phyloP scores from a whole-genome alignment of 2,888 invertebrate genomes.

The Danaus chrysippus region DNA sequence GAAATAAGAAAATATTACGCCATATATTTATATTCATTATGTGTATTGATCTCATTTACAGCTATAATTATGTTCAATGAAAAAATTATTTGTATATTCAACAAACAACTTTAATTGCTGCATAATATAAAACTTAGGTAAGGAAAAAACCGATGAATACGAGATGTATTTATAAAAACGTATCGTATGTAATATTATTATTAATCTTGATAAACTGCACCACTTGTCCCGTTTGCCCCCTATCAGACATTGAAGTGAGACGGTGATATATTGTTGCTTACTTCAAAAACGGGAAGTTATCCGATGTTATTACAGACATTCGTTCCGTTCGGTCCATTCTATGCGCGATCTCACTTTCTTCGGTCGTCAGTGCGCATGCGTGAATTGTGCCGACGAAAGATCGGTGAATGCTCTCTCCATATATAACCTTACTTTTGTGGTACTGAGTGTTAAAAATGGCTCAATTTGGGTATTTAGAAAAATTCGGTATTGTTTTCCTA shows the following conservation, averaged over 20 bases:
- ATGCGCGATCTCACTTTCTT: constrained; percentile 70
- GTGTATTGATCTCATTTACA: too few species aligned
- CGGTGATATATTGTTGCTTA: constrained; percentile 11
- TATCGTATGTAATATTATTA: too few species aligned
- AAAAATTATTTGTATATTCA: too few species aligned
- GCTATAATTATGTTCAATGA: too few species aligned
- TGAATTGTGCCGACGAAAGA: constrained; percentile 53
- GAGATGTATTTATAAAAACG: too few species aligned
- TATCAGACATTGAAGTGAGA: constrained; percentile 15
- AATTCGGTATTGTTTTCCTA: constrained; percentile 67
- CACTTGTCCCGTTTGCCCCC: background rate
- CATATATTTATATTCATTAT: too few species aligned
- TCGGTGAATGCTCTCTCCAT: constrained; percentile 45
- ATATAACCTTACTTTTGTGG: constrained; percentile 48
- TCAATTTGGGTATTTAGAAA: constrained; percentile 56
- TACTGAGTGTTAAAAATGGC: constrained; percentile 43
- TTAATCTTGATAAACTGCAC: background rate
- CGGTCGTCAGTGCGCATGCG: constrained; percentile 67
- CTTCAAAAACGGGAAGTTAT: constrained; percentile 23
- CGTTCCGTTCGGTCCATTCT: constrained; percentile 37
- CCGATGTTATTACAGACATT: constrained; percentile 12
- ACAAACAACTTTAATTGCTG: too few species aligned
- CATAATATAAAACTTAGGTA: too few species aligned
- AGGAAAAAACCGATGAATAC: too few species aligned
- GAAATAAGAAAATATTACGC: too few species aligned